phyloP scores from a whole-genome alignment of 2,888 invertebrate species.

The Mesodorylaimus sp. region DNA sequence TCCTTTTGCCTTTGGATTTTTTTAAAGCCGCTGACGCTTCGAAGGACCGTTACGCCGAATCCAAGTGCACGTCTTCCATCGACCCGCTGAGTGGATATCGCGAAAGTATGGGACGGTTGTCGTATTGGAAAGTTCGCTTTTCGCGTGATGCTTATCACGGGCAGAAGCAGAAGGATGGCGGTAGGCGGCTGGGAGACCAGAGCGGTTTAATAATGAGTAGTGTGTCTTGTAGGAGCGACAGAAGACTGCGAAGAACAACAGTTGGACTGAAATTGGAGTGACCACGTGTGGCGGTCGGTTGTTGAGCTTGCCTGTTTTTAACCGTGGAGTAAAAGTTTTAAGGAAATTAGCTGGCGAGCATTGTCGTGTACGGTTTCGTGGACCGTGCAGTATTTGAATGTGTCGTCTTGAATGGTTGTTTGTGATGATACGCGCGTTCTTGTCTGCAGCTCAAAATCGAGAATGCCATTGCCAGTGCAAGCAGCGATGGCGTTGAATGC shows the following conservation, averaged over 20 bases:
- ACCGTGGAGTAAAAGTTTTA: no score
- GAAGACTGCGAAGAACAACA: neutral
- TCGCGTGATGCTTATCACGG: neutral
- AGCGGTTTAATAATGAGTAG: no score
- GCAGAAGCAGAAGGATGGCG: neutral
- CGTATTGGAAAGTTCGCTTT: neutral
- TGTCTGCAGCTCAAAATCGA: neutral
- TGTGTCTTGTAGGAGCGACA: no score
- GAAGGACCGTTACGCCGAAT: neutral
- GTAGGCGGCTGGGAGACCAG: no score
- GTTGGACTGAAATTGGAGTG: no score
- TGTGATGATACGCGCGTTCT: no score
- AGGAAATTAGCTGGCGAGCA: no score
- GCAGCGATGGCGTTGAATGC: neutral
- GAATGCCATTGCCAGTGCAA: neutral
- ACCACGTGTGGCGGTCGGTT: no score
- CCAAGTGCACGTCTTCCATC: neutral
- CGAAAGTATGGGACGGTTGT: neutral
- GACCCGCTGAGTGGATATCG: neutral
- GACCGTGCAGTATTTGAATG: no score
- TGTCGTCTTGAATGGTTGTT: no score
- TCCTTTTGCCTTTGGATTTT: neutral
- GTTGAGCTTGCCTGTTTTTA: no score
- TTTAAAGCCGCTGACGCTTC: neutral
- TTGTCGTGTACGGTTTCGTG: no score